Evolutionary conservation across 2,797 vertebrate genomes (phyloP).

Genomic region (Mormyrus proboscirostris): DNA sequence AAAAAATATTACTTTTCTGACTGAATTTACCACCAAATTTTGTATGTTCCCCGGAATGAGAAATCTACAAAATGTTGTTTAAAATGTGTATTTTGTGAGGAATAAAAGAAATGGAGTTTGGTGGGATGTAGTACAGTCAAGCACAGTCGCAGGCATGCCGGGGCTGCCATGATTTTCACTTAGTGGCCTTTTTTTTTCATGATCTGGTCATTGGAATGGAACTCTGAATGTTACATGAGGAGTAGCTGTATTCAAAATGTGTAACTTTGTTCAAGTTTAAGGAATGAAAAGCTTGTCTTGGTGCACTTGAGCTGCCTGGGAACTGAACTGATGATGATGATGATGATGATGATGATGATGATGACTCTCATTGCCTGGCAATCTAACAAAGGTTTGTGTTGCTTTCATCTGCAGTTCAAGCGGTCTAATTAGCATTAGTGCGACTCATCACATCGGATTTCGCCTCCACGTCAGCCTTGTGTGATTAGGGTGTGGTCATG

Average conservation of each 20-base stretch:
- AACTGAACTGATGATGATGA: not conserved
- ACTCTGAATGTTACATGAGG: not conserved
- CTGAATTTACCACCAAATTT: not conserved
- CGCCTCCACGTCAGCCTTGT: not conserved
- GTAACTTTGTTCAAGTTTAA: not conserved
- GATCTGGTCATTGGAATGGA: not conserved
- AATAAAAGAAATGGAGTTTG: not conserved
- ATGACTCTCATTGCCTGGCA: not conserved
- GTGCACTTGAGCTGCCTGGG: not conserved
- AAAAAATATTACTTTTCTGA: not conserved
- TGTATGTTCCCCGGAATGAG: not conserved
- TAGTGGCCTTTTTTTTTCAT: not conserved
- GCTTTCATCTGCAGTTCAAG: not conserved
- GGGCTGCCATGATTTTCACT: not conserved
- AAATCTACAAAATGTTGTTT: not conserved
- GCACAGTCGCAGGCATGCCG: not conserved
- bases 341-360: not conserved
- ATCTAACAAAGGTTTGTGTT: not conserved
- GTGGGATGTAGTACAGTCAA: not conserved
- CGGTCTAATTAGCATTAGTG: not conserved
- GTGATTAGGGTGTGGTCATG: not conserved
- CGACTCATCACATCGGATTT: not conserved
- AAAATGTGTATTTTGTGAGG: not conserved
- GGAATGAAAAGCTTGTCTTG: not conserved
- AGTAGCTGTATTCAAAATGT: not conserved